A percentile compares a stretch with the other conserved stretches of the same genome.
These are phyloP conservation scores for Drosophila pseudotakahashii DNA, from an alignment of 2,888 invertebrate genomes.

Conservation along the genomic window DNA sequence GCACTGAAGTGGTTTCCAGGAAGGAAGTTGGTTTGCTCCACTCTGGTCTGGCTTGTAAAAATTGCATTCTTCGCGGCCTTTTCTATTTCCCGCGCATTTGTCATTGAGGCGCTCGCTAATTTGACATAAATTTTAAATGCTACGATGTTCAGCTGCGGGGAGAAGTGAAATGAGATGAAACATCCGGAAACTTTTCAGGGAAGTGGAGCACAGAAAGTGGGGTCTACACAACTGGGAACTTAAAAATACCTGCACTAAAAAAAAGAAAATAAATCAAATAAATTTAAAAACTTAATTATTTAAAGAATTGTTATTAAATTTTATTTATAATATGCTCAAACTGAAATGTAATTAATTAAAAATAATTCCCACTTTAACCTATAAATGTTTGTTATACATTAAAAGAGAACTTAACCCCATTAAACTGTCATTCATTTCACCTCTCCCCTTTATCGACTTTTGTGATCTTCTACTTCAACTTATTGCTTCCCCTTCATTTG, in stretches of 20 bases:
- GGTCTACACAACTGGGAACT: too few species aligned
- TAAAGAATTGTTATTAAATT: too few species aligned
- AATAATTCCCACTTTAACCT: neutral
- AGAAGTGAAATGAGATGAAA: slow-evolving; percentile 19
- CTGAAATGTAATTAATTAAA: neutral
- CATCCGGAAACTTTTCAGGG: slow-evolving; percentile 8
- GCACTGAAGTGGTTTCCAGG: slow-evolving; percentile 33
- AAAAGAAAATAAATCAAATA: neutral
- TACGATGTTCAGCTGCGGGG: slow-evolving; percentile 43
- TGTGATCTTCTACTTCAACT: neutral
- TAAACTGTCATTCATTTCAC: slow-evolving; percentile 1
- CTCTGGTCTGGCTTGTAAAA: slow-evolving; percentile 35
- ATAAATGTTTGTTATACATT: neutral
- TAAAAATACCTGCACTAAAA: neutral
- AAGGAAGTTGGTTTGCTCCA: slow-evolving; percentile 41
- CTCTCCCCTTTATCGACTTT: neutral
- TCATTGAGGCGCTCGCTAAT: slow-evolving; percentile 70
- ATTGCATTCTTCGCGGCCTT: slow-evolving; percentile 41
- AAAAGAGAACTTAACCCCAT: slow-evolving; percentile 4
- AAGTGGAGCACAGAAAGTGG: slow-evolving; percentile 2
- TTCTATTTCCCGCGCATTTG: slow-evolving; percentile 56
- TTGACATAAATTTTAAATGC: slow-evolving; percentile 70
- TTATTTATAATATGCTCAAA: too few species aligned
- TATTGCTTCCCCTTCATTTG: slow-evolving; percentile 1
- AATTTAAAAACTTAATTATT: too few species aligned